Conservation (phyloP, 2,113 vertebrate species). For the Charadrius vociferus region DNA sequence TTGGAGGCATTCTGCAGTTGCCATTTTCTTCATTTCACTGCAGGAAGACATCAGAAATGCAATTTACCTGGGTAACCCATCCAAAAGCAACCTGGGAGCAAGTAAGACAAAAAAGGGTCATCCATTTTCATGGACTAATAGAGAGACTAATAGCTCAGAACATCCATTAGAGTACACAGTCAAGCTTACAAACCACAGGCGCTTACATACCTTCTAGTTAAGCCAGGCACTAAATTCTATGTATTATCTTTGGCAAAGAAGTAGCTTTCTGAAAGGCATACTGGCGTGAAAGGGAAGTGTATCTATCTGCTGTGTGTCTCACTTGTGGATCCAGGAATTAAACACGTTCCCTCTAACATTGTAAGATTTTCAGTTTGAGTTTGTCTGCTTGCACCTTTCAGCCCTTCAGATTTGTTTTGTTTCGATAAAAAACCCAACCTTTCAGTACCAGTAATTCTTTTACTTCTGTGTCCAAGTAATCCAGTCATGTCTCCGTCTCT, state of each 20-base stretch:
- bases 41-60: neutral
- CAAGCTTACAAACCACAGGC: neutral
- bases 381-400: neutral
- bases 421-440: too few relatives aligned
- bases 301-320: neutral
- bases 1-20: neutral
- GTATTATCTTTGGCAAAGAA: neutral
- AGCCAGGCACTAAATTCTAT: neutral
- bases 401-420: neutral
- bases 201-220: neutral
- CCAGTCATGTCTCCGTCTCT: neutral
- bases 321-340: neutral
- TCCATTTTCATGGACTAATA: neutral
- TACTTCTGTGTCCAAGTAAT: neutral
- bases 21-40: neutral
- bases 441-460: neutral
- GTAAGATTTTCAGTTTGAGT: neutral
- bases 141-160: neutral
- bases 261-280: neutral
- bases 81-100: neutral
- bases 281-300: neutral
- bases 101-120: neutral
- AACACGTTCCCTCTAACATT: neutral
- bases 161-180: neutral
- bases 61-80: neutral